Conservation (phyloP, 1,140 invertebrate genomes). For the Gonioctena quinquepunctata region DNA sequence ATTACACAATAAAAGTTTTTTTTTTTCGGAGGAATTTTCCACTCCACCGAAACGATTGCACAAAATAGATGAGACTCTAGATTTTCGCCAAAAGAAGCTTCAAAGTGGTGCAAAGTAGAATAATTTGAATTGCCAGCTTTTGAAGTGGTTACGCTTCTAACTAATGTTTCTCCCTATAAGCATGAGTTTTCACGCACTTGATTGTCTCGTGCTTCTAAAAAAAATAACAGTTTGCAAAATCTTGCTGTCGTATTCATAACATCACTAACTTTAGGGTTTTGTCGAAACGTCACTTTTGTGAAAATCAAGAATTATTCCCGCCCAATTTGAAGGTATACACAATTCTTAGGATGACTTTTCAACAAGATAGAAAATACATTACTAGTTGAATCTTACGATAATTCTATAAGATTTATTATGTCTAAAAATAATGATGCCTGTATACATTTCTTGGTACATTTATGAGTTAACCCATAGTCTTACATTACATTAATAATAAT, state of each 20-base stretch:
- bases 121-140: conserved; percentile 10
- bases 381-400: conserved; percentile 12
- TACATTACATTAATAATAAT: conserved; percentile 16
- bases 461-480: conserved; percentile 22
- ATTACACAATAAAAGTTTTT: conserved; percentile 30
- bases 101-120: conserved; percentile 14
- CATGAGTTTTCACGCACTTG: conserved; percentile 36
- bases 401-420: conserved; percentile 21
- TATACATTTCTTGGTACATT: conserved; percentile 40
- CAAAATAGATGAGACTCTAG: conserved; percentile 9
- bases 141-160: neutral
- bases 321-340: neutral
- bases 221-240: conserved; percentile 26
- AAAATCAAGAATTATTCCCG: neutral
- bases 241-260: conserved; percentile 25
- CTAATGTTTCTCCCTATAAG: conserved; percentile 15
- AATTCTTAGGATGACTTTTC: conserved; percentile 7
- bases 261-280: conserved; percentile 10
- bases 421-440: conserved; percentile 42
- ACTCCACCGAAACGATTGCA: neutral
- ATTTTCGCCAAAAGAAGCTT: conserved; percentile 16
- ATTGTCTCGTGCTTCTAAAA: conserved; percentile 40
- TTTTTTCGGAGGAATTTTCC: neutral
- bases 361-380: conserved; percentile 34
- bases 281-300: conserved; percentile 2